Evolutionary conservation across 2,888 invertebrate species (phyloP).

Genomic region (Tenthredo amoena): DNA sequence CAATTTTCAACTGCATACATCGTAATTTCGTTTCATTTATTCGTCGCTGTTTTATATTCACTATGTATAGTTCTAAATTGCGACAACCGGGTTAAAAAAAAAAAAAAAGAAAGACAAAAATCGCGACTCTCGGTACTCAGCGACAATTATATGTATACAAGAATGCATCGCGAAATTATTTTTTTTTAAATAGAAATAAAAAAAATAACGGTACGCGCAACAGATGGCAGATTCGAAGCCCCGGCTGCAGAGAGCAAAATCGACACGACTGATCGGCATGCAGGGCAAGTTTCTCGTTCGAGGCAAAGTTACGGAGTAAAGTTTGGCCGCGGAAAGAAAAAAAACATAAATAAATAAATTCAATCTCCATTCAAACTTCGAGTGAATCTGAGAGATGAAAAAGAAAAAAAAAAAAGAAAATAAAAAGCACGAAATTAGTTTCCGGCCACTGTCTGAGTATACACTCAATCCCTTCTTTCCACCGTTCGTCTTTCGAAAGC

Average conservation of each 20-base stretch:
- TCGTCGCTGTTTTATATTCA: neutral
- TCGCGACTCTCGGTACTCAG: neutral
- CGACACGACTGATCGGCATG: constrained; percentile 1
- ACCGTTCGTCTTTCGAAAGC: neutral
- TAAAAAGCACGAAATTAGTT: neutral
- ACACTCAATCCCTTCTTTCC: neutral
- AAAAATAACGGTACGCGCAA: neutral
- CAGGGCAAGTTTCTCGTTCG: neutral
- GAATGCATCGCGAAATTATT: neutral
- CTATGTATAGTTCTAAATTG: neutral
- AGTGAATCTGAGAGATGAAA: neutral
- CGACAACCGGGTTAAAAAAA: neutral
- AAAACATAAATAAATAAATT: neutral
- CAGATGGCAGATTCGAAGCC: constrained; percentile 15
- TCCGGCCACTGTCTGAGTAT: neutral
- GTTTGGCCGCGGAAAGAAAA: neutral
- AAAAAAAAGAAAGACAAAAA: neutral
- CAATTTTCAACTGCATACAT: neutral
- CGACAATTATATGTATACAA: neutral
- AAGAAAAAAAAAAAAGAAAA: neutral
- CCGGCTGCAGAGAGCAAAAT: neutral
- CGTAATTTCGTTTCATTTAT: neutral
- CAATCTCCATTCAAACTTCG: neutral
- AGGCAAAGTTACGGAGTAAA: neutral
- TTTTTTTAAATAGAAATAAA: neutral